phyloP scores from a whole-genome alignment of 2,113 vertebrate species.

The Lamprotornis superbus region DNA sequence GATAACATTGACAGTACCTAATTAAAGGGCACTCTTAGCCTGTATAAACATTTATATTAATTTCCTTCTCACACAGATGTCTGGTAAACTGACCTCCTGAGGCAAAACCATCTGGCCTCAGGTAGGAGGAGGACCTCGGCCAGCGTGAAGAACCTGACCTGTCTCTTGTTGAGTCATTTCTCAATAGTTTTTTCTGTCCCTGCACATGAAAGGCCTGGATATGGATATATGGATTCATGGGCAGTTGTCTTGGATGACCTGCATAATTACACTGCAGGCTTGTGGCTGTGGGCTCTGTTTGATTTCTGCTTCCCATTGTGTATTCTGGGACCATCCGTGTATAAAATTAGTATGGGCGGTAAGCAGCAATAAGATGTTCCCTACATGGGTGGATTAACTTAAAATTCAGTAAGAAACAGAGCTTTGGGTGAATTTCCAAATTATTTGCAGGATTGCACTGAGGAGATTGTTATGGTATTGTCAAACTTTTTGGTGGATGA shows the following conservation, averaged over 20 bases:
- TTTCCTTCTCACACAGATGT: slow-evolving; percentile 45
- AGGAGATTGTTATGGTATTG: background rate
- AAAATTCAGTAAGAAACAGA: slow-evolving; percentile 23
- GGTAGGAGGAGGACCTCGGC: background rate
- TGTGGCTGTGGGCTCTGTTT: background rate
- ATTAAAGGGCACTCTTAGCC: slow-evolving; percentile 33
- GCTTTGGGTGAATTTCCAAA: slow-evolving; percentile 24
- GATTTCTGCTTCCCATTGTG: background rate
- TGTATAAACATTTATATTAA: slow-evolving; percentile 49
- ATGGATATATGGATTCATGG: background rate
- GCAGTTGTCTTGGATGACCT: slow-evolving; percentile 14
- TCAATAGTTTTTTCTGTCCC: background rate
- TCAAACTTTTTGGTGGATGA: background rate
- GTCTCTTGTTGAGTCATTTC: background rate
- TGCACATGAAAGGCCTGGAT: background rate
- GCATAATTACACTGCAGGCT: background rate
- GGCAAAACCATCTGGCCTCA: slow-evolving; percentile 46
- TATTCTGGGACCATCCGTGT: background rate
- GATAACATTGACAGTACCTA: slow-evolving; percentile 14
- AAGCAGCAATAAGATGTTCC: slow-evolving; percentile 26
- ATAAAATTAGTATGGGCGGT: background rate
- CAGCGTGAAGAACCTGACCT: background rate
- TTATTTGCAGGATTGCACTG: background rate
- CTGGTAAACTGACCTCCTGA: slow-evolving; percentile 47
- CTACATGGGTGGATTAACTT: slow-evolving; percentile 30